Evolutionary conservation across 2,797 vertebrate genomes (phyloP).

Genomic region (Sebastes glaucus): DNA sequence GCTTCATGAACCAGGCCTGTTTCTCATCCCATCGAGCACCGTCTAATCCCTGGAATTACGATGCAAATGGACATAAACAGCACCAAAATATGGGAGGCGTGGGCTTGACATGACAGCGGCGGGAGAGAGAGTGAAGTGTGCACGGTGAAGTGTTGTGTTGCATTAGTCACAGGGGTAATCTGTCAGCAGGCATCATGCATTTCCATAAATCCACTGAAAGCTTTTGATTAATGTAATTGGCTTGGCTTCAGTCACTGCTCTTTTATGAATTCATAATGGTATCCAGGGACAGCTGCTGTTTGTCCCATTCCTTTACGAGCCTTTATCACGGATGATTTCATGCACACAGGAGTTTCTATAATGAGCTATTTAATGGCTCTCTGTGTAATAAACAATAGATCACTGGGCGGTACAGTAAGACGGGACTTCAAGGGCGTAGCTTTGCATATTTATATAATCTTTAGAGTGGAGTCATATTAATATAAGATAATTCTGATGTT

Average conservation of each 20-base stretch:
- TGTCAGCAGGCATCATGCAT: conserved; percentile 33
- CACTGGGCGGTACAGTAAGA: neutral
- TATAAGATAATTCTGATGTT: neutral
- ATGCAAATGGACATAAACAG: conserved; percentile 32
- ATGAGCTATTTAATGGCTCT: conserved; percentile 12
- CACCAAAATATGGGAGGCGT: neutral
- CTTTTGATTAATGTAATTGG: conserved; percentile 60
- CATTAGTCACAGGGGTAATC: conserved; percentile 30
- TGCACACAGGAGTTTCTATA: conserved; percentile 1
- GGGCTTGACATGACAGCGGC: conserved; percentile 2
- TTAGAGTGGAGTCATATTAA: neutral
- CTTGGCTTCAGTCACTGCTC: conserved; percentile 34
- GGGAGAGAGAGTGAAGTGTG: neutral
- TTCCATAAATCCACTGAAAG: conserved; percentile 54
- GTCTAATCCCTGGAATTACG: conserved; percentile 21
- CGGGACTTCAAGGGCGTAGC: neutral
- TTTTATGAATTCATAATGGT: conserved; percentile 43
- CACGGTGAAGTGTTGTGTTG: conserved; percentile 19
- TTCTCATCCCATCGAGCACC: neutral
- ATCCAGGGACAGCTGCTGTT: conserved; percentile 8
- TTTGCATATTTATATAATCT: neutral
- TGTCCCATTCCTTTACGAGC: conserved; percentile 1
- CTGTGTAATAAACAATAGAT: conserved; percentile 10
- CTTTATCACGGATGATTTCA: conserved; percentile 5
- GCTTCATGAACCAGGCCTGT: neutral